Percentiles rank a stretch among this genome's conserved stretches.
Evolutionary conservation across 2,113 vertebrate species (phyloP).

Genomic region (Ochotona curzoniae): DNA sequence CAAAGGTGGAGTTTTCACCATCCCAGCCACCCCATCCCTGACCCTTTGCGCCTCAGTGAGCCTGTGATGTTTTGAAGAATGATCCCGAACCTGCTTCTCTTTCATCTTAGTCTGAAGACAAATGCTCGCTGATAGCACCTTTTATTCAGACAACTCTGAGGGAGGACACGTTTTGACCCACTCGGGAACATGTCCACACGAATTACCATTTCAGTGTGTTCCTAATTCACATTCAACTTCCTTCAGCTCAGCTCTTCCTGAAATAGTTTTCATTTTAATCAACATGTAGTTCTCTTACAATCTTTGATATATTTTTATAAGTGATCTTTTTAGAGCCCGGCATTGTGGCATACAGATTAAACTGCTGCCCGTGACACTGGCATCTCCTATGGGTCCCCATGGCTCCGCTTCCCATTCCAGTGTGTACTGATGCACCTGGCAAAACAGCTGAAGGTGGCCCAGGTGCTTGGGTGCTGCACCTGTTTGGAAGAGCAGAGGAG

Average conservation of each 20-base stretch:
- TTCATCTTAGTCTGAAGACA: not conserved
- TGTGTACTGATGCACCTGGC: too few relatives aligned
- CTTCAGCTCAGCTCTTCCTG: not conserved
- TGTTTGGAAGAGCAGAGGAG: too few relatives aligned
- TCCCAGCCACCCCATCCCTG: not conserved
- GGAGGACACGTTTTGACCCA: too few relatives aligned
- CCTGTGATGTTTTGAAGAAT: not conserved
- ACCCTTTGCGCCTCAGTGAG: not conserved
- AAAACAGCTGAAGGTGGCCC: too few relatives aligned
- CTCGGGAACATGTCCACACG: too few relatives aligned
- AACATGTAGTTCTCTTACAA: not conserved
- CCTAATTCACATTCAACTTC: not conserved
- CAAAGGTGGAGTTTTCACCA: not conserved
- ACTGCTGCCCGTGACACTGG: too few relatives aligned
- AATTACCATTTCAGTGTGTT: not conserved
- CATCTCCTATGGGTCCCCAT: too few relatives aligned
- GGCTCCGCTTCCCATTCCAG: too few relatives aligned
- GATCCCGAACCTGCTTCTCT: not conserved
- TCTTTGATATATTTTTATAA: not conserved
- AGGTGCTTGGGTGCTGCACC: too few relatives aligned
- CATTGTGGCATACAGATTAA: too few relatives aligned
- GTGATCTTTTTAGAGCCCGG: not conserved
- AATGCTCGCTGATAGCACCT: not conserved
- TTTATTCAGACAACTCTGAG: too few relatives aligned
- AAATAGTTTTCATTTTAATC: constrained; percentile 12